phyloP scores from a whole-genome alignment of 1,140 invertebrate genomes.

The Papilio glaucus region DNA sequence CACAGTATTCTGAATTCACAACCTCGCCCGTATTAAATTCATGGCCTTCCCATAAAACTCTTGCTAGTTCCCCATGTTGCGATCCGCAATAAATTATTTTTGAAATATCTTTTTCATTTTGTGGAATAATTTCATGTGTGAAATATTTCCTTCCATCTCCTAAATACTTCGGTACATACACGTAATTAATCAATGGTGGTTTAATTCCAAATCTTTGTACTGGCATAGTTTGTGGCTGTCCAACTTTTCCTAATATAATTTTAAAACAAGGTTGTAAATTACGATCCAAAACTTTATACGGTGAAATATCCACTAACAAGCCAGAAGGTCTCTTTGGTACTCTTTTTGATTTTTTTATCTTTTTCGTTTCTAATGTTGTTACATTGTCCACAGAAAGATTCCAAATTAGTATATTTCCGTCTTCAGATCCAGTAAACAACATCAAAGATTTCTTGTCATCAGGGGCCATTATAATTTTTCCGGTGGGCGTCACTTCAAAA shows the following conservation, averaged over 20 bases:
- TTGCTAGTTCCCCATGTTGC: slow-evolving; percentile 81
- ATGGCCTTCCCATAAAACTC: slow-evolving; percentile 85
- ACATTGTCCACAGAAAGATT: slow-evolving; percentile 83
- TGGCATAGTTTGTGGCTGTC: slow-evolving; percentile 68
- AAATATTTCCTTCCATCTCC: slow-evolving; percentile 80
- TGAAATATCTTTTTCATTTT: slow-evolving; percentile 71
- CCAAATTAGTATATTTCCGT: slow-evolving; percentile 89
- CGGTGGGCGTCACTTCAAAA: slow-evolving; percentile 84
- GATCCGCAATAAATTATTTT: slow-evolving; percentile 71
- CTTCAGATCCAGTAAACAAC: slow-evolving; percentile 86
- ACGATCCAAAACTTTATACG: slow-evolving; percentile 84
- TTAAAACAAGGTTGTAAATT: slow-evolving; percentile 85
- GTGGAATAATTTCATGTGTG: slow-evolving; percentile 61
- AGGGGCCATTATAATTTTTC: slow-evolving; percentile 78
- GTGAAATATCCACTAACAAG: slow-evolving; percentile 84
- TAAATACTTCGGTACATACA: slow-evolving; percentile 61
- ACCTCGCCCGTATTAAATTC: slow-evolving; percentile 84
- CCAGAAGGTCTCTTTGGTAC: slow-evolving; percentile 81
- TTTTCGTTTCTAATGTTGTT: slow-evolving; percentile 73
- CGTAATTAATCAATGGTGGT: slow-evolving; percentile 61
- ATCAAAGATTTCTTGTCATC: slow-evolving; percentile 83
- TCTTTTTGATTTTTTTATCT: slow-evolving; percentile 79
- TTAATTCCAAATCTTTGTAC: slow-evolving; percentile 75
- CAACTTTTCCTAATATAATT: slow-evolving; percentile 76
- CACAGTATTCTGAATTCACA: slow-evolving; percentile 83